Conservation (phyloP, 2,888 invertebrate genomes). For the Ptilodon capucinus region DNA sequence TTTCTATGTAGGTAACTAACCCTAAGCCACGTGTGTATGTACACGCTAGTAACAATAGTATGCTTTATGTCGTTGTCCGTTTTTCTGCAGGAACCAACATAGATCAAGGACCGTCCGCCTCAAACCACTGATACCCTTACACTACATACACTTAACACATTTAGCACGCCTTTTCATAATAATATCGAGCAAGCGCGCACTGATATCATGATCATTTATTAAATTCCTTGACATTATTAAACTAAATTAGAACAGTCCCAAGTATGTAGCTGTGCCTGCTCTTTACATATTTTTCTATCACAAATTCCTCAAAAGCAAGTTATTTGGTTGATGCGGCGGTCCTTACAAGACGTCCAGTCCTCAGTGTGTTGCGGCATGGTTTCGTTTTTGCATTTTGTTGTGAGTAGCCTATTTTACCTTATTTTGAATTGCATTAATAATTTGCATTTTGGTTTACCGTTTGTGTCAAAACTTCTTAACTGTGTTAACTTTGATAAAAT, state of each 20-base stretch:
- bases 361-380: constrained; percentile 74
- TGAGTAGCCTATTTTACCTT: constrained; percentile 63
- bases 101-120: constrained; percentile 72
- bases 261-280: constrained; percentile 2
- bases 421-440: constrained; percentile 43
- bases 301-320: constrained; percentile 32
- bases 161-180: constrained; percentile 27
- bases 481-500: constrained; percentile 1
- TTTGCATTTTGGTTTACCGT: constrained; percentile 42
- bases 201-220: too few species aligned
- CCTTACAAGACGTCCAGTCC: constrained; percentile 57
- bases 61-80: constrained; percentile 76
- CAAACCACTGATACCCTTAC: constrained; percentile 63
- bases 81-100: constrained; percentile 78
- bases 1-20: constrained; percentile 54
- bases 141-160: constrained; percentile 24
- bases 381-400: constrained; percentile 79
- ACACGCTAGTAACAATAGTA: constrained; percentile 69
- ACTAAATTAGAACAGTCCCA: too few species aligned
- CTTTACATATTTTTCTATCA: constrained; percentile 6
- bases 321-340: constrained; percentile 59
- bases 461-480: constrained; percentile 11
- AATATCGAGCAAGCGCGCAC: not conserved
- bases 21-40: constrained; percentile 65
- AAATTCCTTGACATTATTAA: too few species aligned